Base-by-base conservation (phyloP, 2,113 vertebrate genomes). In the Scophthalmus maximus region DNA sequence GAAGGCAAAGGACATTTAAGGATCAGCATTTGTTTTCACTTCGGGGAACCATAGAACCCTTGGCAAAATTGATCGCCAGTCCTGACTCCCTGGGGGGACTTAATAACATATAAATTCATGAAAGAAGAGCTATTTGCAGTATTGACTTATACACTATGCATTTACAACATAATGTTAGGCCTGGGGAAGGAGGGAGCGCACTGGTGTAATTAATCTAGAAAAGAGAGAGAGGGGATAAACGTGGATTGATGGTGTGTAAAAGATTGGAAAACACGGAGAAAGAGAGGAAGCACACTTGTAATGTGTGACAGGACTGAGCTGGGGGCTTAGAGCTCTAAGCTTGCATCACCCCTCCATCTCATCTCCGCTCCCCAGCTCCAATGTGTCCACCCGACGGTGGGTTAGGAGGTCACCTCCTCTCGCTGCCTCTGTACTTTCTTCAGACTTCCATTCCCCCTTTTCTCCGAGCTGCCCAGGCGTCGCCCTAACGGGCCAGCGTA, bases 81-180 rank as follows among this genome's bases (percentile, higher is more conserved):
- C 63, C 84, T 22, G 64, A 77, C 82, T 89, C 90, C 76, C 78
- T 30, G 30, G 85, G 86, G 91, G 73, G 79, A 82, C 80, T 92
- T 93, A 87, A 92, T 92, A 92, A 93, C 87, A 87, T 89, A 92
- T 91, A 91, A 90, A 92, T 92, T 91, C 92, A 91, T 92, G 88
- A 91, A 91, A 90, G 89, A 92, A 87, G 89, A 87, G 83, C 92
- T 89, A 88, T 93, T 93, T 92, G 91, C 81, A 63, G 81, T 94
- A 93, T 93, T 93, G 92, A 93, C 89, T 85, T 85, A 81, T 90
- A 91, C 91, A 90, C 86, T 91, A 86, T 90, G 87, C 90, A 89
- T 93, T 93, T 93, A 93, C 92, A 92, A 89, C 84, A 76, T 90
- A 90, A 89, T 92, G 91, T 92, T 88, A 82, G 84, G 90, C 82